A percentile compares a stretch with the other conserved stretches of the same genome.
Conservation (phyloP, 2,797 vertebrate genomes). For the Phataginus tricuspis region DNA sequence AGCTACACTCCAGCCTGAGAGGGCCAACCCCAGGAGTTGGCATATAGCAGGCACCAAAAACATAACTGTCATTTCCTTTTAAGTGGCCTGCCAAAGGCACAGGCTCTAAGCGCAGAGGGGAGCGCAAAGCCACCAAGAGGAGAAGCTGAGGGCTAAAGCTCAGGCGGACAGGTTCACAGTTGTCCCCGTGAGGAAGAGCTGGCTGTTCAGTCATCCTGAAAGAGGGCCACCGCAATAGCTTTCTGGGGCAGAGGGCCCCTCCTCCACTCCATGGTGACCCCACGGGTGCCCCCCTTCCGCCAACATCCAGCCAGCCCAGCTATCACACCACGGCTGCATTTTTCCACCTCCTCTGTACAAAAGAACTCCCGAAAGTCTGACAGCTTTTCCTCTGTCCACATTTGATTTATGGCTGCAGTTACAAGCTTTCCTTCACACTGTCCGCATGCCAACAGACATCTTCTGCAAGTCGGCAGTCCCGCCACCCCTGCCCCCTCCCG, state of each 20-base stretch:
- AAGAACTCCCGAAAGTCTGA: slow-evolving; percentile 13
- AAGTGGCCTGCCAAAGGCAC: not conserved
- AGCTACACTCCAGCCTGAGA: not conserved
- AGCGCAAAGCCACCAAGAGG: not conserved
- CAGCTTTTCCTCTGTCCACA: slow-evolving; percentile 11
- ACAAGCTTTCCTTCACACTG: slow-evolving; percentile 29
- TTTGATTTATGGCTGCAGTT: slow-evolving; percentile 73
- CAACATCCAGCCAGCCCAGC: not conserved
- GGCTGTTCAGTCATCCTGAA: not conserved
- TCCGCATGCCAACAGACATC: not conserved
- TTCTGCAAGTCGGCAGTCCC: not conserved
- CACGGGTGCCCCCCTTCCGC: not conserved
- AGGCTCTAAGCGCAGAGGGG: not conserved
- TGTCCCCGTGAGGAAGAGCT: not conserved
- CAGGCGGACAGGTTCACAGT: not conserved
- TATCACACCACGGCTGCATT: not conserved
- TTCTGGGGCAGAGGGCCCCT: not conserved
- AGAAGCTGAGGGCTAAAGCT: not conserved
- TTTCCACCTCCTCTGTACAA: slow-evolving; percentile 31
- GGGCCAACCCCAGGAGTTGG: not conserved
- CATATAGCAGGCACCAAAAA: not conserved
- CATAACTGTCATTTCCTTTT: not conserved
- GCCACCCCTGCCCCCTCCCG: not conserved
- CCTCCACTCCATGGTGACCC: not conserved
- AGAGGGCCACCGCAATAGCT: not conserved